A percentile compares a stretch with the other conserved stretches of the same genome.
Conservation (phyloP, 2,888 invertebrate species). For the Hybos culiciformis region DNA sequence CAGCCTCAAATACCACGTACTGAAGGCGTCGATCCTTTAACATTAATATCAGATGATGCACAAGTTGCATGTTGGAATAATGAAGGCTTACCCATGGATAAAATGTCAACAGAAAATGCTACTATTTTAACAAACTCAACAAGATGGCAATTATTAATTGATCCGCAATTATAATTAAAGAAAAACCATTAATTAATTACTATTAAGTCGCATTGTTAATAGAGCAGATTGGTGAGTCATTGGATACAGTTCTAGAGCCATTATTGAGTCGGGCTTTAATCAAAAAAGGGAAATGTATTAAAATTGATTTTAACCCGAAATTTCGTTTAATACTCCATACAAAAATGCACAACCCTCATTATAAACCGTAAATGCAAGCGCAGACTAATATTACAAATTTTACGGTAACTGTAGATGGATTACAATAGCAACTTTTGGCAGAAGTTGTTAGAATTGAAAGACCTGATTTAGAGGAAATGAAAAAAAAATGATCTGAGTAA, state of each 20-base stretch:
- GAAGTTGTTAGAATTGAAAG: constrained; percentile 89
- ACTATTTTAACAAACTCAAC: constrained; percentile 82
- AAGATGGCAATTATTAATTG: constrained; percentile 92
- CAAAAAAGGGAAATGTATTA: constrained; percentile 66
- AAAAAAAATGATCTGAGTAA: constrained; percentile 76
- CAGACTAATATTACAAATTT: constrained; percentile 93
- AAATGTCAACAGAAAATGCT: constrained; percentile 93
- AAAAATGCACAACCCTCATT: constrained; percentile 90
- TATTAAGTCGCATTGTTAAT: constrained; percentile 64
- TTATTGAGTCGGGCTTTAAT: constrained; percentile 78
- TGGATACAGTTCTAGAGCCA: constrained; percentile 87
- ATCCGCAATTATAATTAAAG: constrained; percentile 66
- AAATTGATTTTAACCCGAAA: constrained; percentile 68
- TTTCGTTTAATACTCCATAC: constrained; percentile 85
- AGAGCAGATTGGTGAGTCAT: constrained; percentile 79
- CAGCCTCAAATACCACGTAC: constrained; percentile 65
- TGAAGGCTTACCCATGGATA: constrained; percentile 81
- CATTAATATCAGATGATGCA: constrained; percentile 81
- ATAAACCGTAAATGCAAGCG: constrained; percentile 95
- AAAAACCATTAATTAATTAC: no score
- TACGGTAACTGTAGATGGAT: constrained; percentile 84
- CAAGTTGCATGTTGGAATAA: constrained; percentile 91
- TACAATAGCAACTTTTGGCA: constrained; percentile 90
- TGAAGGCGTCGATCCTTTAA: constrained; percentile 62
- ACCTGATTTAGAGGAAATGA: constrained; percentile 76